Evolutionary conservation across 2,797 vertebrate genomes (phyloP).

Genomic region (Basileuterus tristriatus): DNA sequence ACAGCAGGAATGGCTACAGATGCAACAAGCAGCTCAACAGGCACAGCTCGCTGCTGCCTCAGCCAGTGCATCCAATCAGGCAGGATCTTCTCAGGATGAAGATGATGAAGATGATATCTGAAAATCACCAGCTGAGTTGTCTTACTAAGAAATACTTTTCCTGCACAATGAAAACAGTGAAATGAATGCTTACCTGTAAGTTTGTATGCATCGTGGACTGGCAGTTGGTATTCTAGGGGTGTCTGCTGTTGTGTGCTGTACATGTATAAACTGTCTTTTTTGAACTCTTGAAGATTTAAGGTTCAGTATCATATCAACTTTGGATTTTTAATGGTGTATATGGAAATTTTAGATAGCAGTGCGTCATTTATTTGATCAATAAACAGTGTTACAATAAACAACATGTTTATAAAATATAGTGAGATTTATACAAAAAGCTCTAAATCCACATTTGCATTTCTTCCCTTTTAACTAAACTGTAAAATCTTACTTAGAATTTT

Average conservation of each 20-base stretch:
- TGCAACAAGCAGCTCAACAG: conserved; percentile 98
- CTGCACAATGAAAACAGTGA: conserved; percentile 77
- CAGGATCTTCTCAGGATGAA: conserved; percentile 97
- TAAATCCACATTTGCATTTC: conserved; percentile 78
- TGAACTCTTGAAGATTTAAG: conserved; percentile 81
- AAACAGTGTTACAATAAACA: conserved; percentile 82
- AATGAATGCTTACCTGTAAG: conserved; percentile 76
- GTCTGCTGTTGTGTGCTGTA: conserved; percentile 80
- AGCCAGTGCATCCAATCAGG: conserved; percentile 90
- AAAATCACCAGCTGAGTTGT: conserved; percentile 75
- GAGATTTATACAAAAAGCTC: conserved; percentile 80
- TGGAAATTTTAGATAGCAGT: conserved; percentile 83
- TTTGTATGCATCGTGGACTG: conserved; percentile 78
- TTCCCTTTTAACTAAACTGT: conserved; percentile 80
- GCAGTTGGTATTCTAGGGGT: conserved; percentile 81
- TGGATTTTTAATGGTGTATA: conserved; percentile 85
- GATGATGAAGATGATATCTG: conserved; percentile 97
- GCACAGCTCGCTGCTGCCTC: conserved; percentile 95
- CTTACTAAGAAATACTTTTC: conserved; percentile 70
- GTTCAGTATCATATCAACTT: conserved; percentile 83
- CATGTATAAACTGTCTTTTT: conserved; percentile 80
- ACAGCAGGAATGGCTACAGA: conserved; percentile 98
- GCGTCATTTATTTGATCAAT: conserved; percentile 81
- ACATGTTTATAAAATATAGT: conserved; percentile 79
- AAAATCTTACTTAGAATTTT: conserved; percentile 75